Conservation (phyloP, 2,797 vertebrate genomes). For the Clamator glandarius region DNA sequence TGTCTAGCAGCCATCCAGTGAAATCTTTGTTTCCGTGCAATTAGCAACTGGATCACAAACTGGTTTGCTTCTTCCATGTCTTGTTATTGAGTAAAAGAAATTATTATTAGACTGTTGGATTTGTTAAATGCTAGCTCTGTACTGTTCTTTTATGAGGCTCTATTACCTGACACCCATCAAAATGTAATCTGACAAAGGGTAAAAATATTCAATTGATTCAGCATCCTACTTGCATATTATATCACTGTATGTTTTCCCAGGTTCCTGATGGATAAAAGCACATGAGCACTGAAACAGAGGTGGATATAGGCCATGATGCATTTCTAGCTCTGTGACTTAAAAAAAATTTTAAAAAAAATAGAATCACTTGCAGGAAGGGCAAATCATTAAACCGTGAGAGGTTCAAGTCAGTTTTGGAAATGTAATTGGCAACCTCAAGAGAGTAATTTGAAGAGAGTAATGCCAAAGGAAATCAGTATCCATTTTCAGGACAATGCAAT, state of each 20-base stretch:
- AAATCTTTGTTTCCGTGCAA: no score
- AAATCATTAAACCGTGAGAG: not conserved
- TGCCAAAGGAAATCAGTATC: not conserved
- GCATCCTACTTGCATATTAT: not conserved
- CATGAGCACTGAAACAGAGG: not conserved
- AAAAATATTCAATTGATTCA: not conserved
- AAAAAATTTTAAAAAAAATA: not conserved
- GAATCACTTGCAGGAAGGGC: not conserved
- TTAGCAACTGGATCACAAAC: no score
- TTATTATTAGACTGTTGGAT: not conserved
- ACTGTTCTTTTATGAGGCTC: conserved; percentile 1
- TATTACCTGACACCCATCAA: conserved; percentile 5
- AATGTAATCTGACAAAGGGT: not conserved
- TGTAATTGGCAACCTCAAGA: not conserved
- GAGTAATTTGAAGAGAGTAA: not conserved
- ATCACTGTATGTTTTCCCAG: not conserved
- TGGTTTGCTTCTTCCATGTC: not conserved
- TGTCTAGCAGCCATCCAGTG: not conserved
- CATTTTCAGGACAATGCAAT: not conserved
- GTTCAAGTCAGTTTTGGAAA: not conserved
- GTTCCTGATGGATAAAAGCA: not conserved
- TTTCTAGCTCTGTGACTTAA: not conserved
- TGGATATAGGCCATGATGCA: not conserved
- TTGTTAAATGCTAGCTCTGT: conserved; percentile 21
- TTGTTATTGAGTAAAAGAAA: conserved; percentile 1